Evolutionary conservation across 2,888 invertebrate species (phyloP).

Genomic region (Tetrapedia diversipes): DNA sequence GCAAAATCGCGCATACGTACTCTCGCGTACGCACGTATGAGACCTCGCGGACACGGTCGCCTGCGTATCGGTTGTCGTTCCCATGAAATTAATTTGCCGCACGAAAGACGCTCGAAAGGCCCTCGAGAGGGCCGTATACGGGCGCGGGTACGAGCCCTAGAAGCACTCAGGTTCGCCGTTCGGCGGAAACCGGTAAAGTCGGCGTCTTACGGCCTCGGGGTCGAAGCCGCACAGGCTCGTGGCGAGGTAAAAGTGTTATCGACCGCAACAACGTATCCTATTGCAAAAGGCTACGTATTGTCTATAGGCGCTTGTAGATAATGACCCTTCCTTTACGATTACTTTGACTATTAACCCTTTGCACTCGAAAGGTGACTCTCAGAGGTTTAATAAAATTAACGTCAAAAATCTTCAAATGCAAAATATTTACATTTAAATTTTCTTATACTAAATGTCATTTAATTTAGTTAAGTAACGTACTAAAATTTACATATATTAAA

Average conservation of each 20-base stretch:
- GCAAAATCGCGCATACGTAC: background rate
- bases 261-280: too few species aligned
- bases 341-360: too few species aligned
- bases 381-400: too few species aligned
- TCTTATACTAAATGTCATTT: too few species aligned
- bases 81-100: conserved; percentile 70
- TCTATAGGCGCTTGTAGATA: too few species aligned
- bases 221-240: conserved; percentile 42
- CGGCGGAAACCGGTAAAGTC: conserved; percentile 69
- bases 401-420: too few species aligned
- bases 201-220: conserved; percentile 63
- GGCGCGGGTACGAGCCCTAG: conserved; percentile 55
- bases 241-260: conserved; percentile 42
- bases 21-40: background rate
- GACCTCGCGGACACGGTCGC: conserved; percentile 3
- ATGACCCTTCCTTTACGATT: too few species aligned
- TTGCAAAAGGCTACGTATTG: too few species aligned
- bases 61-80: conserved; percentile 55
- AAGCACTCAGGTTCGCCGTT: conserved; percentile 68
- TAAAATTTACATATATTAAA: too few species aligned
- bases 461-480: too few species aligned
- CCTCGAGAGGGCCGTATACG: conserved; percentile 63
- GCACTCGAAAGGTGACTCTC: too few species aligned
- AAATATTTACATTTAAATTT: too few species aligned
- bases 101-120: conserved; percentile 63